Conservation (phyloP, 2,888 invertebrate species). For the Dexiosoma caninum region DNA sequence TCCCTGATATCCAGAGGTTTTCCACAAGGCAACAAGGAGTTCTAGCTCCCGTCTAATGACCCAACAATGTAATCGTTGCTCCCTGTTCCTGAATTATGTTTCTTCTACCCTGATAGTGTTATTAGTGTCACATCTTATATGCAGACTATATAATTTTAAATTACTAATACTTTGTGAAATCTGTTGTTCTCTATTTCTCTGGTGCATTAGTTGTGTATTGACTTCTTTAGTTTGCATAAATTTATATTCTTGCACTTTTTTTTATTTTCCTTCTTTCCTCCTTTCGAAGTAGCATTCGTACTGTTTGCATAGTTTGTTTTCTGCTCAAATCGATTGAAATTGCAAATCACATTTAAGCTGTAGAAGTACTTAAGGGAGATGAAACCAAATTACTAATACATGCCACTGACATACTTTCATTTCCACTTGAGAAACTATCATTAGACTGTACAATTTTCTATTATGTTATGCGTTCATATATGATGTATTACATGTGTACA, state of each 20-base stretch:
- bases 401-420: conserved; percentile 52
- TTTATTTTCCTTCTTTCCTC: too few species aligned
- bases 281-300: background rate
- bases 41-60: too few species aligned
- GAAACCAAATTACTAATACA: conserved; percentile 49
- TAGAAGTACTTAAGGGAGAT: conserved; percentile 23
- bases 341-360: conserved; percentile 43
- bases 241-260: background rate
- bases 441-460: conserved; percentile 50
- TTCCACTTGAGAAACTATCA: conserved; percentile 58
- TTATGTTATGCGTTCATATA: conserved; percentile 53
- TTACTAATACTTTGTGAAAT: background rate
- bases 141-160: too few species aligned
- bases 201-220: background rate
- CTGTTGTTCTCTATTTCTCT: background rate
- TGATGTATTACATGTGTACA: conserved; percentile 14
- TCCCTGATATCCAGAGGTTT: too few species aligned
- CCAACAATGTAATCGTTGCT: too few species aligned
- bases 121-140: background rate
- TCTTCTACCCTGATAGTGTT: background rate
- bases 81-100: too few species aligned
- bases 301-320: conserved; percentile 25
- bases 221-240: conserved; percentile 32
- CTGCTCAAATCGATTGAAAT: conserved; percentile 44
- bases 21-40: too few species aligned